Percentiles rank a stretch among this genome's conserved stretches.
Conservation (phyloP, 2,797 vertebrate genomes). For the Xenops minutus region DNA sequence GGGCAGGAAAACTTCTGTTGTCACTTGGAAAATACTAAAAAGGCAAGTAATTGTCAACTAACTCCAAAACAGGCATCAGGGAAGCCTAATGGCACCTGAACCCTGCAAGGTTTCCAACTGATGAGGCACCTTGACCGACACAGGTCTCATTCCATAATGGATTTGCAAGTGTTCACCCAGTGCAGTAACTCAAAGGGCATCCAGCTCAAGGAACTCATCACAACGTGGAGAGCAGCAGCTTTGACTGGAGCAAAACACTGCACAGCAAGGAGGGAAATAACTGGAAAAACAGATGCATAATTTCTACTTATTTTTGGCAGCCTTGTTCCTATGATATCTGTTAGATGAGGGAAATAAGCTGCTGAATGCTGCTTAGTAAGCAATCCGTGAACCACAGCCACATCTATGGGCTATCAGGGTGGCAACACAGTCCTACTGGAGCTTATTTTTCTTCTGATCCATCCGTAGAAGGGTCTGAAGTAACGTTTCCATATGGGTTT, state of each 20-base stretch:
- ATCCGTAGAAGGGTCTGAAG: neutral
- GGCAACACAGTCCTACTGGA: neutral
- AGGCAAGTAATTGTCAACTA: neutral
- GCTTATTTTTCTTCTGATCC: neutral
- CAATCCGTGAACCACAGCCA: neutral
- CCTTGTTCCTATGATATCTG: neutral
- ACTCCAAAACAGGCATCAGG: neutral
- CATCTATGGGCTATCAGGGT: neutral
- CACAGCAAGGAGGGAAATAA: neutral
- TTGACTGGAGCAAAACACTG: neutral
- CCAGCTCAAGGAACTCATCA: neutral
- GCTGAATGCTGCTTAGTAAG: conserved; percentile 11
- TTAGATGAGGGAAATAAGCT: neutral
- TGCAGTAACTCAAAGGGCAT: neutral
- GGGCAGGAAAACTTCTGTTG: neutral
- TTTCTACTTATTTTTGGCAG: conserved; percentile 43
- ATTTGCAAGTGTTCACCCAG: neutral
- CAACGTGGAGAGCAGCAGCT: neutral
- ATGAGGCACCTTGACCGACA: neutral
- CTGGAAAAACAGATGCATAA: conserved; percentile 19
- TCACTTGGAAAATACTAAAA: neutral
- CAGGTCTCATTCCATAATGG: neutral
- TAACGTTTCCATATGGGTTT: neutral
- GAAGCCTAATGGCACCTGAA: neutral
- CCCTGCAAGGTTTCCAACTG: neutral